These are phyloP conservation scores for Clarias batrachus DNA, from an alignment of 2,113 vertebrate species.

Conservation along the genomic window DNA sequence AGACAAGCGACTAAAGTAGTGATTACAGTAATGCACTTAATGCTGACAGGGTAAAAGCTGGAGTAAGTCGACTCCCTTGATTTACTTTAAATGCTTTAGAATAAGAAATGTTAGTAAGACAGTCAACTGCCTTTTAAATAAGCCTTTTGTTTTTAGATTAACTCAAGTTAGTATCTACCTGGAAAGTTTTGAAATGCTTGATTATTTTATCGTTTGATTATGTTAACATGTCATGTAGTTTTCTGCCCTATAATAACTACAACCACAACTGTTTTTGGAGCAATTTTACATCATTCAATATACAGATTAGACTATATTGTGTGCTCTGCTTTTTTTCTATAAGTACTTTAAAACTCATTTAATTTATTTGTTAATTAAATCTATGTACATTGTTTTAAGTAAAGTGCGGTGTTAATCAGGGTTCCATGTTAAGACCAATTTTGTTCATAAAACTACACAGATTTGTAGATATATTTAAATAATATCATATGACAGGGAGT, in stretches of 20 bases:
- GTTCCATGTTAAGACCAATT: not conserved
- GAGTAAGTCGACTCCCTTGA: not conserved
- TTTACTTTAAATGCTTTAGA: conserved; percentile 20
- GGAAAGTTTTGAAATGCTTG: not conserved
- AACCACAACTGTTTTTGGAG: not conserved
- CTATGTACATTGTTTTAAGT: not conserved
- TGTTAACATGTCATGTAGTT: not conserved
- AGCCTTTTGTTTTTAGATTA: not conserved
- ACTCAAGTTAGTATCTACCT: not conserved
- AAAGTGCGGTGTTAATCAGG: not conserved
- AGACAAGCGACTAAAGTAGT: conserved; percentile 22
- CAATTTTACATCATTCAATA: not conserved
- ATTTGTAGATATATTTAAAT: not conserved
- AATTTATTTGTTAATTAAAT: not conserved
- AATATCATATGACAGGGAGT: too few species aligned
- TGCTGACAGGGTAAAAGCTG: not conserved
- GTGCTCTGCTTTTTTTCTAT: not conserved
- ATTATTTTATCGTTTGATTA: not conserved
- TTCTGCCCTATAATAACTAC: not conserved
- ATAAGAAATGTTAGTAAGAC: not conserved
- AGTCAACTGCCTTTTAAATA: not conserved
- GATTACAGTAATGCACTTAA: conserved; percentile 41
- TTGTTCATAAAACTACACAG: not conserved
- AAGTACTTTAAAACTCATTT: not conserved
- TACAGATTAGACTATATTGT: not conserved